Percentiles rank a stretch among this genome's conserved stretches.
Evolutionary conservation across 2,888 invertebrate genomes (phyloP).

Genomic region (Eurytoma californica): DNA sequence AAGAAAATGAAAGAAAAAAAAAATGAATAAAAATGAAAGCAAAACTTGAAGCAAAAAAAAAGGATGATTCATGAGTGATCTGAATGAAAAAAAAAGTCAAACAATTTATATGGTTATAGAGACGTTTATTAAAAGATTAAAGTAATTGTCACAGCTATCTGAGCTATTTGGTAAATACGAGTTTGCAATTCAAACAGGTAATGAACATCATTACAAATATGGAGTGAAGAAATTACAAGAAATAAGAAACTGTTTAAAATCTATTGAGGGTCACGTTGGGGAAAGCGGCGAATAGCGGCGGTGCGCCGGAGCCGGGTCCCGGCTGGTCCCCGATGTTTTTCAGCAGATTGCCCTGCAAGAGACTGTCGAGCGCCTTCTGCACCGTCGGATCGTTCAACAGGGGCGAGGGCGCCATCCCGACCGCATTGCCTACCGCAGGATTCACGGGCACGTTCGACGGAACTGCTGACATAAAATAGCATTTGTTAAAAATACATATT

Average conservation of each 20-base stretch:
- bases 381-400: slow-evolving; percentile 87
- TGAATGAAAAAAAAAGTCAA: slow-evolving; percentile 23
- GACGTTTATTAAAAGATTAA: slow-evolving; percentile 54
- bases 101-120: slow-evolving; percentile 35
- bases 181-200: slow-evolving; percentile 38
- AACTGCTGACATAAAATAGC: slow-evolving; percentile 67
- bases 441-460: slow-evolving; percentile 63
- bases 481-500: slow-evolving; percentile 39
- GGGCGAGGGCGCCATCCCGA: slow-evolving; percentile 75
- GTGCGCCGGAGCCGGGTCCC: slow-evolving; percentile 62
- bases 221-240: slow-evolving; percentile 30
- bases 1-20: neutral
- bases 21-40: neutral
- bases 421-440: slow-evolving; percentile 59
- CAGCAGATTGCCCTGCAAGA: slow-evolving; percentile 79
- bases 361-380: slow-evolving; percentile 86
- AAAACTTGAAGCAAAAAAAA: no score
- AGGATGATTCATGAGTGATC: neutral
- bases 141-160: slow-evolving; percentile 50
- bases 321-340: slow-evolving; percentile 75
- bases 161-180: slow-evolving; percentile 54
- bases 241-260: slow-evolving; percentile 63
- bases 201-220: slow-evolving; percentile 48
- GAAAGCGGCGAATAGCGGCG: slow-evolving; percentile 73
- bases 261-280: slow-evolving; percentile 69